These are phyloP conservation scores for Enteromius anoplus DNA, from an alignment of 2,797 vertebrate genomes.

Conservation along the genomic window DNA sequence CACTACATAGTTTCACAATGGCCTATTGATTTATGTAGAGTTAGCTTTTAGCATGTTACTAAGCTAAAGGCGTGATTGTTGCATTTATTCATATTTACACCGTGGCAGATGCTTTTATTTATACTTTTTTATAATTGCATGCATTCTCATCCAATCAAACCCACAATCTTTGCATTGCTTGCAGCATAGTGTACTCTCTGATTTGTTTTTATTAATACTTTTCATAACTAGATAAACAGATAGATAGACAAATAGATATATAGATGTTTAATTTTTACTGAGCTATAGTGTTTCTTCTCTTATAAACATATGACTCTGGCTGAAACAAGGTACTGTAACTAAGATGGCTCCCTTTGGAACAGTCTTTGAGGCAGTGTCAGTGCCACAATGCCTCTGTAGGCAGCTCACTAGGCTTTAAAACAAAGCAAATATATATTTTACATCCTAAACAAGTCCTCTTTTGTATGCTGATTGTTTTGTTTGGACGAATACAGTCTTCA, in stretches of 20 bases:
- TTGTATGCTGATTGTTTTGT: neutral
- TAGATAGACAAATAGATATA: neutral
- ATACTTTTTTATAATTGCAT: neutral
- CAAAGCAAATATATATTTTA: neutral
- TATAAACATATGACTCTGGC: neutral
- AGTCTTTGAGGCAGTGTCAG: neutral
- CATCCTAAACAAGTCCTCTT: conserved; percentile 3
- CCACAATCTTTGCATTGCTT: neutral
- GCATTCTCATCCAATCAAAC: neutral
- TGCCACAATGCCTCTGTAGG: conserved; percentile 9
- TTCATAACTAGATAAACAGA: neutral
- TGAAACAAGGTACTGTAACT: neutral
- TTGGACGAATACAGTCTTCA: neutral
- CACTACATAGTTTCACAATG: neutral
- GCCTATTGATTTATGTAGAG: neutral
- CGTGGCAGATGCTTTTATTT: neutral
- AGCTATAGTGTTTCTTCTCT: neutral
- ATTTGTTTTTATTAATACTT: neutral
- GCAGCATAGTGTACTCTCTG: neutral
- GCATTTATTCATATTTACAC: neutral
- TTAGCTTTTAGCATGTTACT: neutral
- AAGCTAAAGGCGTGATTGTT: neutral
- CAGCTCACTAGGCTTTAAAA: neutral
- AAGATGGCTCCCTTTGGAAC: neutral
- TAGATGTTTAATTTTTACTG: neutral